phyloP scores from a whole-genome alignment of 2,888 invertebrate species.

The Drosophila lacicola region DNA sequence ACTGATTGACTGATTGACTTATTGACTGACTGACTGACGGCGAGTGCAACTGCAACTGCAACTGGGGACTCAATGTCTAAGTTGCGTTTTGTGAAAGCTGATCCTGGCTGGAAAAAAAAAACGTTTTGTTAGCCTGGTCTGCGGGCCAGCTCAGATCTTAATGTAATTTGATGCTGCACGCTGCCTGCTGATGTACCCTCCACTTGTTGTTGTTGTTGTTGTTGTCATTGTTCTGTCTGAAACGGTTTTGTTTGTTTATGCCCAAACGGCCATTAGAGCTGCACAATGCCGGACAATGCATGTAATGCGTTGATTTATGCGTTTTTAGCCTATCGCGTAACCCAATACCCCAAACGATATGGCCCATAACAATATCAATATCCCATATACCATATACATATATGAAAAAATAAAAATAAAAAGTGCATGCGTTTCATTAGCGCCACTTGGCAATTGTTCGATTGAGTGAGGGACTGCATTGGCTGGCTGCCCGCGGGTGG shows the following conservation, averaged over 20 bases:
- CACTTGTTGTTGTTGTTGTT: conserved; percentile 8
- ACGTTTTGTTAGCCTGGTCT: conserved; percentile 68
- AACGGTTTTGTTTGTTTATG: conserved; percentile 75
- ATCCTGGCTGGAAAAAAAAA: conserved; percentile 61
- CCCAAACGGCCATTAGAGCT: conserved; percentile 49
- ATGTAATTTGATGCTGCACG: conserved; percentile 69
- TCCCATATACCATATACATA: conserved; percentile 13
- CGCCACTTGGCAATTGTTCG: conserved; percentile 74
- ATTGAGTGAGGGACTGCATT: neutral
- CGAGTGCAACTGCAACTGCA: conserved; percentile 16
- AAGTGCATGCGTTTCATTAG: conserved; percentile 61
- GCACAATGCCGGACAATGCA: conserved; percentile 28
- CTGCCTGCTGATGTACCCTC: conserved; percentile 22
- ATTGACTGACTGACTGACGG: conserved; percentile 28
- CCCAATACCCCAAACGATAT: conserved; percentile 41
- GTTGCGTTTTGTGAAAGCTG: conserved; percentile 78
- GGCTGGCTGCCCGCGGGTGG: conserved; percentile 34
- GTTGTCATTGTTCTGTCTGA: conserved; percentile 37
- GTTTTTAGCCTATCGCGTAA: conserved; percentile 51
- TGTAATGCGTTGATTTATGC: conserved; percentile 67
- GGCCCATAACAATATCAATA: conserved; percentile 21
- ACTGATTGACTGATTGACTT: conserved; percentile 40
- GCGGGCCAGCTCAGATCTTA: conserved; percentile 48
- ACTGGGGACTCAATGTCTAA: conserved; percentile 79
- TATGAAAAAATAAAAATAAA: conserved; percentile 6